Evolutionary conservation across 2,113 vertebrate species (phyloP).

Genomic region (Vulpes vulpes): DNA sequence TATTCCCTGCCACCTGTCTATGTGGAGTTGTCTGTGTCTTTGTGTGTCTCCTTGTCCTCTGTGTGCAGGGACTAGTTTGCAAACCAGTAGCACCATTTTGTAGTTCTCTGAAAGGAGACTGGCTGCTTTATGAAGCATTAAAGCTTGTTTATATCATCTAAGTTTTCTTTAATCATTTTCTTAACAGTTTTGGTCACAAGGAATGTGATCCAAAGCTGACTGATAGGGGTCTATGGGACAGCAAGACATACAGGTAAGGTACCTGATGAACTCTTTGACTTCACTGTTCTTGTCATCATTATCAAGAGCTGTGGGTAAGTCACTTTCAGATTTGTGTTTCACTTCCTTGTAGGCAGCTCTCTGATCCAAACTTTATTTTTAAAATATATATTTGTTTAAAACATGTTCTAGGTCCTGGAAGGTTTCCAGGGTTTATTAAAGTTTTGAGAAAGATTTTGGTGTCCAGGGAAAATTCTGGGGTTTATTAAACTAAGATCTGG

Average conservation of each 20-base stretch:
- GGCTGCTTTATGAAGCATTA: neutral
- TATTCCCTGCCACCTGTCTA: neutral
- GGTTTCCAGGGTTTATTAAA: neutral
- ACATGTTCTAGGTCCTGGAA: neutral
- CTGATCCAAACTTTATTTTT: neutral
- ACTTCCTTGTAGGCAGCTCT: neutral
- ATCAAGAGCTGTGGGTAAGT: neutral
- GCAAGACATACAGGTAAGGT: neutral
- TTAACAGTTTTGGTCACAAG: neutral
- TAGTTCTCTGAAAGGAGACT: neutral
- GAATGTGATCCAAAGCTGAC: neutral
- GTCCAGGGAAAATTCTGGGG: too few relatives aligned
- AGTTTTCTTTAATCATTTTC: neutral
- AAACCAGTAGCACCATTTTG: neutral
- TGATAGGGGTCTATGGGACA: neutral
- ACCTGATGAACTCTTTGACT: neutral
- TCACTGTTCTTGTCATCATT: neutral
- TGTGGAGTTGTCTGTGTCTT: neutral
- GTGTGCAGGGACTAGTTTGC: neutral
- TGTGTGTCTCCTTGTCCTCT: neutral
- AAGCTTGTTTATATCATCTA: neutral
- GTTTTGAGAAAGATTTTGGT: neutral
- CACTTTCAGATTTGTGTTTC: neutral
- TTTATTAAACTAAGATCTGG: neutral
- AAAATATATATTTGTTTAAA: neutral